A percentile compares a stretch with the other conserved stretches of the same genome.
Evolutionary conservation across 2,888 invertebrate species (phyloP).

Genomic region (Patella depressa): DNA sequence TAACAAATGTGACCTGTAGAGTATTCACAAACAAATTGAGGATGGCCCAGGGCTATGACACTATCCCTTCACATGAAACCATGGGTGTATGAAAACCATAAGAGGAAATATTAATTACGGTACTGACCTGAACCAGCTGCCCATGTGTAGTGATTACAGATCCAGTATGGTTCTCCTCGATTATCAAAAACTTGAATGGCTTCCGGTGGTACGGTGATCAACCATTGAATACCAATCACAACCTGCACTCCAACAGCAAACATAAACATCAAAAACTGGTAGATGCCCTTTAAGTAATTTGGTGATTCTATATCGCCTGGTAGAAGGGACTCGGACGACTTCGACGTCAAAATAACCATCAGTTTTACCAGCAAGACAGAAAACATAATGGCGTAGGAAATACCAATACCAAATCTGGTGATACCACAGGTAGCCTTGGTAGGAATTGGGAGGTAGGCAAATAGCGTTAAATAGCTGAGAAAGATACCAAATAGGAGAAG

Average conservation of each 20-base stretch:
- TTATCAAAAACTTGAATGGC: constrained; percentile 58
- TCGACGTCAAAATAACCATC: constrained; percentile 91
- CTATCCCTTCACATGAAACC: too few relatives aligned
- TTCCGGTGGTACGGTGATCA: constrained; percentile 68
- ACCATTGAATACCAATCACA: constrained; percentile 71
- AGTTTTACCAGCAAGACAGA: constrained; percentile 93
- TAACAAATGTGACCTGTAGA: too few relatives aligned
- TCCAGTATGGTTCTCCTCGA: constrained; percentile 57
- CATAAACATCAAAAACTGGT: constrained; percentile 87
- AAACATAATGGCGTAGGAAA: constrained; percentile 83
- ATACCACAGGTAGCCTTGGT: constrained; percentile 71
- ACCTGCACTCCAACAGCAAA: constrained; percentile 87
- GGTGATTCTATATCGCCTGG: constrained; percentile 69
- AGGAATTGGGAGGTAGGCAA: constrained; percentile 71
- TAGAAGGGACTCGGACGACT: constrained; percentile 76
- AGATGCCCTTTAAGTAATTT: constrained; percentile 91
- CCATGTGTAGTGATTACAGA: constrained; percentile 68
- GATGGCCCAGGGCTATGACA: too few relatives aligned
- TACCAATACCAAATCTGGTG: constrained; percentile 71
- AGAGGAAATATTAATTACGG: too few relatives aligned
- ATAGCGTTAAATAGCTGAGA: constrained; percentile 70
- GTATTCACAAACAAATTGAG: too few relatives aligned
- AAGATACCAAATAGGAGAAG: constrained; percentile 72
- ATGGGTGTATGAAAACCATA: too few relatives aligned
- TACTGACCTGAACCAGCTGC: constrained; percentile 33